A percentile compares a stretch with the other conserved stretches of the same genome.
These are phyloP conservation scores for Enoplosus armatus DNA, from an alignment of 2,797 vertebrate species.

Conservation along the genomic window DNA sequence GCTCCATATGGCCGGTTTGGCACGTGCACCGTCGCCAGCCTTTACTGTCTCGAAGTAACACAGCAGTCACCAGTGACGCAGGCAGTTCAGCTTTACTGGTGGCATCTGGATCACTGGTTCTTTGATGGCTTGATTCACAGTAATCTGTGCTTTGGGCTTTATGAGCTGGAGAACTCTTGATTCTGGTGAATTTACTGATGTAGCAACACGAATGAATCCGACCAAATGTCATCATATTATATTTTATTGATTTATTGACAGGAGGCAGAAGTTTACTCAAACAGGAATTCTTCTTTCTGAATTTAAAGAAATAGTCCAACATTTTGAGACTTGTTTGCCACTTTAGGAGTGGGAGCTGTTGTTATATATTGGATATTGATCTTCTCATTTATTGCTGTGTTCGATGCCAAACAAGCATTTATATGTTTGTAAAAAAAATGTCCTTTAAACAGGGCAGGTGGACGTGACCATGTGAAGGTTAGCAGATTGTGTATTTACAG, in stretches of 20 bases:
- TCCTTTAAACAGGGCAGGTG: not conserved
- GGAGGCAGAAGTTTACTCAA: not conserved
- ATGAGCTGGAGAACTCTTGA: not conserved
- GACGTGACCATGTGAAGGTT: not conserved
- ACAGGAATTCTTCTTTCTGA: not conserved
- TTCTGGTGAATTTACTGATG: not conserved
- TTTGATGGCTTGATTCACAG: constrained; percentile 15
- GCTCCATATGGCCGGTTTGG: constrained; percentile 40
- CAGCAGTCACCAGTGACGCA: constrained; percentile 4
- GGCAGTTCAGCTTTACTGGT: constrained; percentile 22
- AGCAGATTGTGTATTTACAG: not conserved
- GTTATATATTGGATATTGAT: no score
- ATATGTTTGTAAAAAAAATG: not conserved
- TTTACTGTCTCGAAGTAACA: not conserved
- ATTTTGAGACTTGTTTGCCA: not conserved
- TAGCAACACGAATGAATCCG: not conserved
- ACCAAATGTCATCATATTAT: constrained; percentile 4
- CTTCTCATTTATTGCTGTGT: not conserved
- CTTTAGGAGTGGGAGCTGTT: not conserved
- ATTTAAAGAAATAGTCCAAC: not conserved
- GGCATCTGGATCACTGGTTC: constrained; percentile 37
- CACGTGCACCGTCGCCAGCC: not conserved
- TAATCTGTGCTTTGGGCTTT: constrained; percentile 16
- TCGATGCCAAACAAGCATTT: not conserved
- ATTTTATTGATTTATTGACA: not conserved